Conservation (phyloP, 2,797 vertebrate genomes). For the Dryobates pubescens region DNA sequence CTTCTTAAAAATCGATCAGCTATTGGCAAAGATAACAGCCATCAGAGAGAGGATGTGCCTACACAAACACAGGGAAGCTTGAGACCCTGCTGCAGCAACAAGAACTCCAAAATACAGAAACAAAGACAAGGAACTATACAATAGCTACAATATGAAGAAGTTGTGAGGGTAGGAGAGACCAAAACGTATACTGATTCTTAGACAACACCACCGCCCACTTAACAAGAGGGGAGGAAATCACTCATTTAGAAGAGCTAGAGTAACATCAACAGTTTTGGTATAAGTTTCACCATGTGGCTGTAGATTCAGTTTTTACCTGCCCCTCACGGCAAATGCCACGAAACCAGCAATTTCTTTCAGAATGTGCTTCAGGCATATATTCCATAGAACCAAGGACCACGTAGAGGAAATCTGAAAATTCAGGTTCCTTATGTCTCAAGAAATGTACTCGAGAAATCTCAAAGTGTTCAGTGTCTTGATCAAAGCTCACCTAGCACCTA, state of each 20-base stretch:
- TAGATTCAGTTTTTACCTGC: not conserved
- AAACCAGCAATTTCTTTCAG: not conserved
- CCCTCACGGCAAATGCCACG: not conserved
- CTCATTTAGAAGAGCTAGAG: not conserved
- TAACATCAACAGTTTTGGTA: not conserved
- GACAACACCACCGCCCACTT: not conserved
- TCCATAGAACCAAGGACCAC: not conserved
- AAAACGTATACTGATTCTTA: not conserved
- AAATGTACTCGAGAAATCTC: not conserved
- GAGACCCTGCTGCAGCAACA: not conserved
- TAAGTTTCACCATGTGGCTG: accelerated
- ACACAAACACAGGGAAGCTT: not conserved
- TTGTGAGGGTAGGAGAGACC: accelerated
- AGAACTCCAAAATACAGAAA: not conserved
- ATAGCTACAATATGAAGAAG: not conserved
- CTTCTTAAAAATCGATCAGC: not conserved
- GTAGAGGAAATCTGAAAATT: not conserved
- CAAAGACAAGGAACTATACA: not conserved
- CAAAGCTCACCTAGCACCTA: not conserved
- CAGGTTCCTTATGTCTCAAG: not conserved
- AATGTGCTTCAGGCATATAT: not conserved
- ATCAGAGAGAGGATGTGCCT: not conserved
- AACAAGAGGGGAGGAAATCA: not conserved
- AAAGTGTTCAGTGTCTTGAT: not conserved
- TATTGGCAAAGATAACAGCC: not conserved